Base-by-base conservation (phyloP, 2,888 invertebrate species). In the Vanessa cardui region DNA sequence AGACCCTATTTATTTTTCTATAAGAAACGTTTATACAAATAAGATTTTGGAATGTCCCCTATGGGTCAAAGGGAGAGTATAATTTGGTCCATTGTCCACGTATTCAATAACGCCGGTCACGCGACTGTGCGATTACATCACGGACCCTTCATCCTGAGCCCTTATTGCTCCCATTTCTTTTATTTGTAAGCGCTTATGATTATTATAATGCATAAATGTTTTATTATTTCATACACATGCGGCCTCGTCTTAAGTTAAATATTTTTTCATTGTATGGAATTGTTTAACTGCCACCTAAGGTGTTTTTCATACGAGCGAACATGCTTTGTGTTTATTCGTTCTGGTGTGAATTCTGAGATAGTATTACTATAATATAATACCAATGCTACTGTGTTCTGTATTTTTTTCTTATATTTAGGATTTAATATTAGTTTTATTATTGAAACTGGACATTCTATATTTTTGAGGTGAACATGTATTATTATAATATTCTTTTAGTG, bases 91-190 rank as follows among this genome's bases (percentile, higher is more conserved):
- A 68, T 72, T 71, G 73, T 70, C 66, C 68, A 67, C 69, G 69
- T 65, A 68, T 72, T 69, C 75, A 73, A 75, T 72, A 73, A 69
- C 67, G 67, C 70, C 59, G 70, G 73, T 70, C 73, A 72, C 72
- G 69, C 68, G 64, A 66, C 68, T 56, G 52, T 56, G 62, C 64
- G 70, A 71, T 73, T 73, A 73, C 70, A 63, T 63, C 64, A 65
- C 64, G 56, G 69, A 70, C 71, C 72, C 73, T 68, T 64, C 58
- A 64, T 58, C 39, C 64, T 58, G 50, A 21, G 44, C 58, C 61
- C 64, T 61, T 66, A 58, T 62, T 59, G 62, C 66, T 62, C 31
- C 64, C 18, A 52, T 64, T 64, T 64, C 58, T 64, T 45, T 62
- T 65, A 62, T 62, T 50, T 59, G 62, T 59, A 58, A 58, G 46